Percentiles rank a stretch among this genome's conserved stretches.
Conservation (phyloP, 1,140 invertebrate species). For the Listronotus bonariensis region DNA sequence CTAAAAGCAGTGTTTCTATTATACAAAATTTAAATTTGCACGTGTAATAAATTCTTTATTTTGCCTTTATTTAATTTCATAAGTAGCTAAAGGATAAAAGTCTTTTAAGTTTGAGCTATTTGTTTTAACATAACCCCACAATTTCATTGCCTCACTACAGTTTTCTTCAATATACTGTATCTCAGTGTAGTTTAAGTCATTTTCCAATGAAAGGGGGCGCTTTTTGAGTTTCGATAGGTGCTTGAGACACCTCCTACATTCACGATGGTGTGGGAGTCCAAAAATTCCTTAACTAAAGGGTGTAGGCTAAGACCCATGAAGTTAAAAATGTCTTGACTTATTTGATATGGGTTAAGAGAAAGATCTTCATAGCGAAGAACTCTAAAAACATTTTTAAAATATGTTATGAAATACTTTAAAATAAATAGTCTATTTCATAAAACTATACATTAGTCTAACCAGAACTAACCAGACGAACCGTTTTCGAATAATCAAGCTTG, state of each 20-base stretch:
- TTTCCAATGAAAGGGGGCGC: slow-evolving; percentile 85
- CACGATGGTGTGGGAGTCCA: slow-evolving; percentile 79
- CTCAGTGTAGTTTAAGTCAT: slow-evolving; percentile 71
- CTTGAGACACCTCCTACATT: slow-evolving; percentile 81
- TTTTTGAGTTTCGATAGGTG: slow-evolving; percentile 80
- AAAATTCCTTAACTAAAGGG: slow-evolving; percentile 69
- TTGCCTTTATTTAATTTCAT: slow-evolving; percentile 40
- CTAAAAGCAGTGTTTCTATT: no score
- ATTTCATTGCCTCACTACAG: slow-evolving; percentile 74
- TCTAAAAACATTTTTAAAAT: slow-evolving; percentile 57
- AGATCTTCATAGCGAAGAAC: slow-evolving; percentile 84
- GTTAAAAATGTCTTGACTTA: slow-evolving; percentile 72
- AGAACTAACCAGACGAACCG: no score
- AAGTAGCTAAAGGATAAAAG: slow-evolving; percentile 62
- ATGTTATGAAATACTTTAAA: background rate
- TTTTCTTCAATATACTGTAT: slow-evolving; percentile 67
- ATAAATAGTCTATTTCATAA: no score
- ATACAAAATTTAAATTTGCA: no score
- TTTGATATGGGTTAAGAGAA: slow-evolving; percentile 73
- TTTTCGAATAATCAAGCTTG: no score
- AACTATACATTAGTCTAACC: no score
- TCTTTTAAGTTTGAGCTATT: slow-evolving; percentile 61
- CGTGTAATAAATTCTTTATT: no score
- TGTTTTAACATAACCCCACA: slow-evolving; percentile 78
- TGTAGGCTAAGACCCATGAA: slow-evolving; percentile 79